Evolutionary conservation across 2,113 vertebrate genomes (phyloP), one percentile per base, ranked within the genome.

Genomic region (Hemicordylus capensis): DNA sequence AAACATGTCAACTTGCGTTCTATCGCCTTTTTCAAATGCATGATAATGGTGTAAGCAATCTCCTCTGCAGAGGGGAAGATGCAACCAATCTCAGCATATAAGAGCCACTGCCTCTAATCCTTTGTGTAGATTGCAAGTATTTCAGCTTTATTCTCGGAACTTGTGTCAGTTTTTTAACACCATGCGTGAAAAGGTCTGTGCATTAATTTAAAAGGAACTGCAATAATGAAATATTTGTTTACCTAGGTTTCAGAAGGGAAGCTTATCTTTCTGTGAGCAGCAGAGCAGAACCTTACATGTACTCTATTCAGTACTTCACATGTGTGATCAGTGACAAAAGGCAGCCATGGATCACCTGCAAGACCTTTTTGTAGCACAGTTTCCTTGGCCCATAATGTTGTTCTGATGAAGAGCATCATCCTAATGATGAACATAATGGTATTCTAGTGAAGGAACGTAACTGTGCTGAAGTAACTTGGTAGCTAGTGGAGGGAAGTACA

Each of bases 191-290:
- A 92, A 26, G 58, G 87, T 93, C 91, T 89, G 24, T 91, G 34
- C 87, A 87, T 91, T 93, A 26, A 63, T 78, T 46, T 63, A 89
- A 87, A 95, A 91, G 61, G 89, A 81, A 90, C 63, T 86, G 34
- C 12, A 77, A 26, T 87, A 88, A 91, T 90, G 89, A 92, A 95
- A 94, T 90, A 80, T 81, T 93, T 96, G 86, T 93, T 93, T 94
- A 90, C 92, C 90, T 63, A 76, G 0, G 89, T 69, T 94, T 93
- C 89, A 89, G 85, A 88, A 90, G 81, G 73, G 81, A 88, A 88
- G 87, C 81, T 95, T 95, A 81, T 85, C 88, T 95, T 87, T 92
- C 86, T 11, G 28, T 89, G 59, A 48, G 14, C 39, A 90, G 28
- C 73, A 91, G 84, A 89, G 74, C 51, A 90, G 94, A 92, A 93